Evolutionary conservation across 2,888 invertebrate genomes (phyloP).

Genomic region (Diarsia brunnea): DNA sequence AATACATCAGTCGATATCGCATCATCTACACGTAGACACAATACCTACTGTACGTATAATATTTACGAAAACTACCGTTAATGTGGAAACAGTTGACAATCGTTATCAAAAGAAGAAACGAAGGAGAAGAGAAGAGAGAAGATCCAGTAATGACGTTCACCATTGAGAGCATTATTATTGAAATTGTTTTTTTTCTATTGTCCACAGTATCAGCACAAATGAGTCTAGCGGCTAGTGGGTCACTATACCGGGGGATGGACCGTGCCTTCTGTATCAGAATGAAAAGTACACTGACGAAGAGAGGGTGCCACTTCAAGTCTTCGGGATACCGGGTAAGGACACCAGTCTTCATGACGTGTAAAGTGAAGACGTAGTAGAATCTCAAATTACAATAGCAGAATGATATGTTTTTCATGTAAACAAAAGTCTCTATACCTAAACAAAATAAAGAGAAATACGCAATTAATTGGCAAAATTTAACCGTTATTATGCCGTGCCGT

Average conservation of each 20-base stretch:
- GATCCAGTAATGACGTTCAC: neutral
- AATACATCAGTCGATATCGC: slow-evolving; percentile 25
- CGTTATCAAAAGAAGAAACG: neutral
- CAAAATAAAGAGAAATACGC: neutral
- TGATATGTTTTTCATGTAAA: neutral
- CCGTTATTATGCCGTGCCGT: neutral
- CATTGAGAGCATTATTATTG: neutral
- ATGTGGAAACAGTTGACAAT: neutral
- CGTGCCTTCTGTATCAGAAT: slow-evolving; percentile 98
- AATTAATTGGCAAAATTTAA: neutral
- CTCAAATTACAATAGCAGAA: neutral
- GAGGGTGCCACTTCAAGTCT: slow-evolving; percentile 99
- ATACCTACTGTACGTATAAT: neutral
- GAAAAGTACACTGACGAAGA: slow-evolving; percentile 99
- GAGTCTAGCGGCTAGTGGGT: slow-evolving; percentile 93
- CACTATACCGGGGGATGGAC: slow-evolving; percentile 96
- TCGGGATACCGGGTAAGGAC: slow-evolving; percentile 97
- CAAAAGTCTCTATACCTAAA: neutral
- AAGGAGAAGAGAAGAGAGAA: too few relatives aligned
- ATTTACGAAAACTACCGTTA: slow-evolving; percentile 17
- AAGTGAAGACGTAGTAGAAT: slow-evolving; percentile 50
- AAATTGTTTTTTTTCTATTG: slow-evolving; percentile 43
- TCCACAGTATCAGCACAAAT: slow-evolving; percentile 95
- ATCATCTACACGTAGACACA: neutral
- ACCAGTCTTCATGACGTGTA: neutral